phyloP scores from a whole-genome alignment of 2,113 vertebrate species.

The Oreotrochilus melanogaster region DNA sequence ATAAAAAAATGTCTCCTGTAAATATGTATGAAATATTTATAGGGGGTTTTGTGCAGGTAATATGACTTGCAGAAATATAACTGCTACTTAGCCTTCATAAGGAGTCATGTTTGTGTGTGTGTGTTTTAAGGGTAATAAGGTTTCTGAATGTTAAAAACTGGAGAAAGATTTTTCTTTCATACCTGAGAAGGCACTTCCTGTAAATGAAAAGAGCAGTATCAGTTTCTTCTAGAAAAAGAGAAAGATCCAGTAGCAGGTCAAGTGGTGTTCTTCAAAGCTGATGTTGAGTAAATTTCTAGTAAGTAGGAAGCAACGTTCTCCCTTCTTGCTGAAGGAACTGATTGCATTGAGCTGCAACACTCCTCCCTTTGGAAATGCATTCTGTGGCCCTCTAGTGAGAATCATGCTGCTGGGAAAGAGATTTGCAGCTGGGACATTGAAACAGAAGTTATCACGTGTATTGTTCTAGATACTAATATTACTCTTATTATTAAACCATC shows the following conservation, averaged over 20 bases:
- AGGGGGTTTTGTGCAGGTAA: not conserved
- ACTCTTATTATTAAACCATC: not conserved
- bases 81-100: not conserved
- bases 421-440: not conserved
- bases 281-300: not conserved
- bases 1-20: not conserved
- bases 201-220: not conserved
- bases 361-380: not conserved
- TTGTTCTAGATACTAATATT: not conserved
- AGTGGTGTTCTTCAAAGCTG: not conserved
- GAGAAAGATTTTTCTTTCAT: not conserved
- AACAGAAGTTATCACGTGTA: not conserved
- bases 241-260: not conserved
- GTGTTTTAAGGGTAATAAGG: not conserved
- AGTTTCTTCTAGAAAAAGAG: not conserved
- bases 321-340: not conserved
- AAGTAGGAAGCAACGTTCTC: not conserved
- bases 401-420: not conserved
- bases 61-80: constrained; percentile 23
- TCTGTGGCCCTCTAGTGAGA: not conserved
- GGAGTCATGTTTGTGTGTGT: not conserved
- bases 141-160: not conserved
- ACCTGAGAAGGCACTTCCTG: not conserved
- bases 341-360: not conserved
- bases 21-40: constrained; percentile 15